These are phyloP conservation scores for Diabrotica balteata DNA, from an alignment of 2,888 invertebrate species.

Conservation along the genomic window DNA sequence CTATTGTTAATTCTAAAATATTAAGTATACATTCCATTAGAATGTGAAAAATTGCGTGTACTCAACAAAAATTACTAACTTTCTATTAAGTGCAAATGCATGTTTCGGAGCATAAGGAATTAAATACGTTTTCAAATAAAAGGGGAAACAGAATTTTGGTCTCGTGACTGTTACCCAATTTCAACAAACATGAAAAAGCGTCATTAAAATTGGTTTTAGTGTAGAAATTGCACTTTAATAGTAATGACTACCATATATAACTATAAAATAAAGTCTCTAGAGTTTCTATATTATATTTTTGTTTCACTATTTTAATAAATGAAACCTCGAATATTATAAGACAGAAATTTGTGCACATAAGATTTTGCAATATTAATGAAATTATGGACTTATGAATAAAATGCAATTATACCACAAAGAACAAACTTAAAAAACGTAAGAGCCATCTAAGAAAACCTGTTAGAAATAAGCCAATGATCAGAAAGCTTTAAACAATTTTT, in stretches of 20 bases:
- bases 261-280: not conserved
- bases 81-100: constrained; percentile 13
- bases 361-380: too few relatives aligned
- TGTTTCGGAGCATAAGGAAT: constrained; percentile 4
- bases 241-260: constrained; percentile 8
- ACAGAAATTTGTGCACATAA: too few relatives aligned
- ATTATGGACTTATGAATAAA: too few relatives aligned
- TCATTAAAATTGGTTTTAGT: constrained; percentile 23
- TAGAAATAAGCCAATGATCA: too few relatives aligned
- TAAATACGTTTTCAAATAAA: not conserved
- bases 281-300: too few relatives aligned
- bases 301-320: too few relatives aligned
- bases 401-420: too few relatives aligned
- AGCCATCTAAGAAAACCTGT: too few relatives aligned
- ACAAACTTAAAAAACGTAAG: too few relatives aligned
- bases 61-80: not conserved
- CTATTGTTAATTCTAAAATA: too few relatives aligned
- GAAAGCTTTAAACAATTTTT: too few relatives aligned
- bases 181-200: constrained; percentile 15
- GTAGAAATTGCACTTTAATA: constrained; percentile 19
- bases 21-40: not conserved
- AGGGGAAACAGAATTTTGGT: constrained; percentile 15
- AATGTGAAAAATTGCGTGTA: not conserved
- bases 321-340: too few relatives aligned
- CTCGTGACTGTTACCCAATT: constrained; percentile 20